A percentile compares a stretch with the other conserved stretches of the same genome.
Evolutionary conservation across 2,888 invertebrate species (phyloP).

Genomic region (Drosophila anceps): DNA sequence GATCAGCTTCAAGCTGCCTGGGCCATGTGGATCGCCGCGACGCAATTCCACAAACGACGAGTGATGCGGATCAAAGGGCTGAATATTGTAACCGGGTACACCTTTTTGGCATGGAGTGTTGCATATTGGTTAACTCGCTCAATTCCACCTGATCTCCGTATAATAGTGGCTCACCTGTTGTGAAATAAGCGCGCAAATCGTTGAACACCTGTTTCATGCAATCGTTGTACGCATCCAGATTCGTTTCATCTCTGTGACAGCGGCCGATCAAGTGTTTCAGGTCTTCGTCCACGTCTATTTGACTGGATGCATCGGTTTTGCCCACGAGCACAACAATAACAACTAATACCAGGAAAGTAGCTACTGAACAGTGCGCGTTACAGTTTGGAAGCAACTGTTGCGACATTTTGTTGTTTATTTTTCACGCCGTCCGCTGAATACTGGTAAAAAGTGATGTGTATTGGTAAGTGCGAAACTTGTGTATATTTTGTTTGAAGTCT

Average conservation of each 20-base stretch:
- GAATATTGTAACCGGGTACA: slow-evolving; percentile 89
- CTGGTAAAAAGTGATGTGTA: slow-evolving; percentile 33
- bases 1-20: slow-evolving; percentile 89
- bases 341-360: neutral
- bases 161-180: slow-evolving; percentile 87
- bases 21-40: slow-evolving; percentile 88
- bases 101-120: slow-evolving; percentile 85
- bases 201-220: slow-evolving; percentile 91
- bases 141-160: neutral
- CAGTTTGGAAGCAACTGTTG: slow-evolving; percentile 57
- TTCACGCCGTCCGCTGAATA: slow-evolving; percentile 45
- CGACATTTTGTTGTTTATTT: slow-evolving; percentile 39
- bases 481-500: neutral
- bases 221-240: slow-evolving; percentile 88
- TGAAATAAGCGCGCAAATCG: slow-evolving; percentile 89
- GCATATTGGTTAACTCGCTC: neutral
- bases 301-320: slow-evolving; percentile 55
- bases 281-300: slow-evolving; percentile 79
- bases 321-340: slow-evolving; percentile 2
- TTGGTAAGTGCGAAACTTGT: neutral
- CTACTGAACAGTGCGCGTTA: slow-evolving; percentile 15
- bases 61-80: slow-evolving; percentile 92
- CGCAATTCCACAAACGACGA: slow-evolving; percentile 89
- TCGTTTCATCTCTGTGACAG: slow-evolving; percentile 87
- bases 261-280: slow-evolving; percentile 86